phyloP scores from a whole-genome alignment of 2,888 invertebrate genomes.

The Meteorus colon region DNA sequence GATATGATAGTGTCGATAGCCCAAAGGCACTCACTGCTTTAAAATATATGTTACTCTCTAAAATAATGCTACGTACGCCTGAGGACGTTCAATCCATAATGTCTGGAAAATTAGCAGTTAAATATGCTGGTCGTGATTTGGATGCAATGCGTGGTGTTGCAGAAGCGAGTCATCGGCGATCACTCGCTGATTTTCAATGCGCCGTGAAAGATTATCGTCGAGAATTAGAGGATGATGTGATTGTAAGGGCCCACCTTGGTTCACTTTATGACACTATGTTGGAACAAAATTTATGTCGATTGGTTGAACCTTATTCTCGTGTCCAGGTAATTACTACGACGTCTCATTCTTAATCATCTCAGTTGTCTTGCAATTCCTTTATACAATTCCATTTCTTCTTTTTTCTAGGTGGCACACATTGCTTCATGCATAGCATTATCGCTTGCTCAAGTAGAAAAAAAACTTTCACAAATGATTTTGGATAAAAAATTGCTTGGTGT shows the following conservation, averaged over 20 bases:
- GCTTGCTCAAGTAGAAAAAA: constrained; percentile 95
- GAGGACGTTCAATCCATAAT: constrained; percentile 97
- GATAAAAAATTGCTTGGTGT: constrained; percentile 98
- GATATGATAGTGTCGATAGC: constrained; percentile 90
- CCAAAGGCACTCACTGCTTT: constrained; percentile 94
- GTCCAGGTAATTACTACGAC: constrained; percentile 80
- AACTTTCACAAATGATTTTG: constrained; percentile 99
- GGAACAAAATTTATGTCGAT: constrained; percentile 98
- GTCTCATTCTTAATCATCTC: constrained; percentile 22
- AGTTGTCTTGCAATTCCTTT: background rate
- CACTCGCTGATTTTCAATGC: constrained; percentile 96
- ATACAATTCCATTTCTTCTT: constrained; percentile 8
- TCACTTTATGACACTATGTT: constrained; percentile 98
- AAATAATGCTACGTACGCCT: constrained; percentile 97
- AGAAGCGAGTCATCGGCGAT: constrained; percentile 95
- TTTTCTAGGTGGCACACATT: constrained; percentile 84
- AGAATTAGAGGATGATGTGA: constrained; percentile 95
- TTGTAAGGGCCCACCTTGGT: constrained; percentile 96
- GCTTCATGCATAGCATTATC: constrained; percentile 93
- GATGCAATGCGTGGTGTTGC: constrained; percentile 99
- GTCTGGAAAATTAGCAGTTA: constrained; percentile 96
- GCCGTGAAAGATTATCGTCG: constrained; percentile 89
- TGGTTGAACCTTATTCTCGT: constrained; percentile 98
- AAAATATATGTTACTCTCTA: constrained; percentile 99
- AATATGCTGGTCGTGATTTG: constrained; percentile 95